A percentile compares a stretch with the other conserved stretches of the same genome.
Conservation (phyloP, 2,888 invertebrate genomes). For the Andricus curvator region DNA sequence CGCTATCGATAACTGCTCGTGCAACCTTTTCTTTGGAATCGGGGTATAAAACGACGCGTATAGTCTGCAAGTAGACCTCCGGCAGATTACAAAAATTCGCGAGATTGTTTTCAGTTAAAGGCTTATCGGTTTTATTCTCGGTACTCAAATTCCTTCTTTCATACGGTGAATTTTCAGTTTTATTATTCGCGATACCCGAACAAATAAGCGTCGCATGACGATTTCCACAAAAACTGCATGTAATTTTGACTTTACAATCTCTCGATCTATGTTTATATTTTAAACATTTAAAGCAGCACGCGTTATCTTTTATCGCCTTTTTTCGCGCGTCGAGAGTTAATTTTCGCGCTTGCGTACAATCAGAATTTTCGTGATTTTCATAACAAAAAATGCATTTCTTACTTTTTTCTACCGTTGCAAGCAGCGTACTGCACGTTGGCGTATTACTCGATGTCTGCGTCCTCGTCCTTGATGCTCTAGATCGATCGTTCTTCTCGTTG, state of each 20-base stretch:
- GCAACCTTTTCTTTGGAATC: conserved; percentile 43
- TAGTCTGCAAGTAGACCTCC: conserved; percentile 57
- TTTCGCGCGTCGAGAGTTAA: conserved; percentile 51
- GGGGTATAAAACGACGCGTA: conserved; percentile 54
- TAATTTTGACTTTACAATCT: conserved; percentile 55
- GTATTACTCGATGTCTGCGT: too few species aligned
- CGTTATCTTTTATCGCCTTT: conserved; percentile 51
- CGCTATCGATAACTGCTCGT: conserved; percentile 58
- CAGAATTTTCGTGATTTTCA: conserved; percentile 53
- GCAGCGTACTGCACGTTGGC: too few species aligned
- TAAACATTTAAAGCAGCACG: conserved; percentile 61
- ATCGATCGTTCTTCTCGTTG: conserved; percentile 21
- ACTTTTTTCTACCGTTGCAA: background rate
- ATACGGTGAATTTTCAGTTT: background rate
- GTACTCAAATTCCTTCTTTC: too few species aligned
- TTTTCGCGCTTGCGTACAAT: conserved; percentile 54
- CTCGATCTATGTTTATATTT: conserved; percentile 55
- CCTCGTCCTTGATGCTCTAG: too few species aligned
- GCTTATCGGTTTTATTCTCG: too few species aligned
- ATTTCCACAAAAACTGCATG: conserved; percentile 55
- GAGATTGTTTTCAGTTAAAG: conserved; percentile 26
- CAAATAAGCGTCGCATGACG: conserved; percentile 59
- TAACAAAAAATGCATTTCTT: conserved; percentile 62
- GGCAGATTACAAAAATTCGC: conserved; percentile 43
- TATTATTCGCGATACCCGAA: background rate